Evolutionary conservation across 2,113 vertebrate genomes (phyloP), one percentile per base, ranked within the genome.

Genomic region (Theristicus caerulescens): DNA sequence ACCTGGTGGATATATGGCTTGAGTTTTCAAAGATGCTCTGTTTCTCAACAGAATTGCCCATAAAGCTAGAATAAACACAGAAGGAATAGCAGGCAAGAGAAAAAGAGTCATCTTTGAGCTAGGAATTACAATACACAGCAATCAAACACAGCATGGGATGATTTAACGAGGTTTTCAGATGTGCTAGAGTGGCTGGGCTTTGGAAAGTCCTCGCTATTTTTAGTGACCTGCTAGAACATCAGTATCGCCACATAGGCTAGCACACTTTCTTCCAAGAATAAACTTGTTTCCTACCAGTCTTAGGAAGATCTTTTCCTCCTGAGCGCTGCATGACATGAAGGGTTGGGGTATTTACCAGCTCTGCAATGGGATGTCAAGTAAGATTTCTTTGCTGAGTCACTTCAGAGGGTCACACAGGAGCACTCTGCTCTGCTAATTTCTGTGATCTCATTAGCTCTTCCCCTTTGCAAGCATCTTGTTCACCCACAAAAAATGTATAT

Each of bases 401-500:
- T 51, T 46, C 44, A 34, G 27, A 74, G 27, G 67, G 46, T 82
- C 59, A 81, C 40, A 38, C 46, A 13, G 44, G 17, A 83, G 58
- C 6, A 2, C 79, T 91, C 44, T n/a, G 10, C 46, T 74, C 36
- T 65, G 51, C 47, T 88, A 15, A 59, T 77, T 79, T n/a, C 49
- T 54, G 44, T 74, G 31, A 94, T 95, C 73, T 90, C 82, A 90
- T 76, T 86, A 81, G 76, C 54, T 91, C 76, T 90, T 92, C 57
- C 57, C 66, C 88, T 96, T 97, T 81, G n/a, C 57, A 55, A 91
- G 78, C 81, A 91, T 85, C 90, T 94, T 49, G 49, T 86, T 94
- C 78, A 91, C 67, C 82, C 92, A 85, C 90, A 42, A 62, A 82
- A 88, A 71, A 59, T 7, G 9, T 46, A 12, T 54, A 38, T 16